Evolutionary conservation across 2,797 vertebrate species (phyloP), one percentile per base, ranked within the genome.

Genomic region (Lepilemur ruficaudatus): DNA sequence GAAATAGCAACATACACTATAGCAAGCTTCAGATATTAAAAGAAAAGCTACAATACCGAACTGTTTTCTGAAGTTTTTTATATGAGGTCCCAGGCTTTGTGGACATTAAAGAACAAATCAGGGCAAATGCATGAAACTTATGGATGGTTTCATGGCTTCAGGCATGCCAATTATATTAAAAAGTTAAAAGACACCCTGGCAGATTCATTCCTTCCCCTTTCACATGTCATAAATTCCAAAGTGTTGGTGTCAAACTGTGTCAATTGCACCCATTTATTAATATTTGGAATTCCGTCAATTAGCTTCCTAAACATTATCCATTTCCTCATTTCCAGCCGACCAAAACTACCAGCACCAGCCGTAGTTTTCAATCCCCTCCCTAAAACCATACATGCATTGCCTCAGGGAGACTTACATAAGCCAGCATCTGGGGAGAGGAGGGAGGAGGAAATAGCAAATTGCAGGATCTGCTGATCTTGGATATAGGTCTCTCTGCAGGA

Each of bases 401-500:
- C 92, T 94, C 12, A 0, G 94, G 93, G 87, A 88, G 63, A 41
- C 93, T 97, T 96, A 96, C 82, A 88, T 81, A 92, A 97, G 61
- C 46, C 20, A 10, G 20, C 80, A 81, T 95, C 87, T 94, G 87
- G 65, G 87, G 50, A 91, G 88, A 46, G 3, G 8, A 0, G 41
- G 78, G 46, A 87, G 61, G 46, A 96, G 93, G 89, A 96, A 96
- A 89, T 12, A 79, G 73, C 95, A 96, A 94, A 94, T 93, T 93
- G 92, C 92, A 91, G 87, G 84, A 97, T 93, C 81, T 95, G 95
- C 94, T 96, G 90, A 91, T 95, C 73, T 92, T 92, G 93, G 89
- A 89, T 86, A 92, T 89, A 90, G 91, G 94, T 93, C 97, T 96
- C 88, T 96, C 94, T 43, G 88, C 69, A 89, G 96, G 94, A 93